A percentile compares a stretch with the other conserved stretches of the same genome.
These are phyloP conservation scores for Polyergus mexicanus DNA, from an alignment of 1,140 invertebrate genomes.

Conservation along the genomic window DNA sequence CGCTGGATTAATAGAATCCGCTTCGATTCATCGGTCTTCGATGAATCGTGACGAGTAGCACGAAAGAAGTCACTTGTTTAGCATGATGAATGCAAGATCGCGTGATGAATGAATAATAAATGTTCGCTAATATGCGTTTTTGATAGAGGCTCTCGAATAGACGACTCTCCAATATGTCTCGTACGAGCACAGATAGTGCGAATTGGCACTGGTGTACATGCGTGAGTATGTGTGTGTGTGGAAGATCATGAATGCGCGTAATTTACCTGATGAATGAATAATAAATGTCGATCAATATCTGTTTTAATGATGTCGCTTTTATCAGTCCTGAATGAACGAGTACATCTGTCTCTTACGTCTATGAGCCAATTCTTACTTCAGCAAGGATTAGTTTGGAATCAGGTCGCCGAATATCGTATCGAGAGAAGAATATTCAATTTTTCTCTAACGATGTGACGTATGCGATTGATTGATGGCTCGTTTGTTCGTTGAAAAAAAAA, in stretches of 20 bases:
- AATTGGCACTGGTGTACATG: too few species aligned
- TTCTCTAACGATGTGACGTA: not conserved
- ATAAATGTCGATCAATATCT: conserved; percentile 37
- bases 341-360: conserved; percentile 29
- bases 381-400: not conserved
- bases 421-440: not conserved
- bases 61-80: not conserved
- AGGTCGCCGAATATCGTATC: not conserved
- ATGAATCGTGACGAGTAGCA: not conserved
- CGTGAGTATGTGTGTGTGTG: not conserved
- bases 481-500: not conserved
- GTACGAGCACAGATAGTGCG: not conserved
- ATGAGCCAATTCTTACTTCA: not conserved
- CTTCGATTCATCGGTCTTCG: conserved; percentile 18
- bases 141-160: not conserved
- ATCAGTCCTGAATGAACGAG: not conserved
- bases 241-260: conserved; percentile 19
- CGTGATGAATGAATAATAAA: conserved; percentile 37
- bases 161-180: conserved; percentile 3
- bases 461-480: conserved; percentile 18
- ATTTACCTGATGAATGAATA: conserved; percentile 52
- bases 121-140: conserved; percentile 4
- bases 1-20: not conserved
- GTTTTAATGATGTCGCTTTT: conserved; percentile 21
- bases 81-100: not conserved